Conservation (phyloP, 2,888 invertebrate genomes). For the Tetragonula carbonaria region DNA sequence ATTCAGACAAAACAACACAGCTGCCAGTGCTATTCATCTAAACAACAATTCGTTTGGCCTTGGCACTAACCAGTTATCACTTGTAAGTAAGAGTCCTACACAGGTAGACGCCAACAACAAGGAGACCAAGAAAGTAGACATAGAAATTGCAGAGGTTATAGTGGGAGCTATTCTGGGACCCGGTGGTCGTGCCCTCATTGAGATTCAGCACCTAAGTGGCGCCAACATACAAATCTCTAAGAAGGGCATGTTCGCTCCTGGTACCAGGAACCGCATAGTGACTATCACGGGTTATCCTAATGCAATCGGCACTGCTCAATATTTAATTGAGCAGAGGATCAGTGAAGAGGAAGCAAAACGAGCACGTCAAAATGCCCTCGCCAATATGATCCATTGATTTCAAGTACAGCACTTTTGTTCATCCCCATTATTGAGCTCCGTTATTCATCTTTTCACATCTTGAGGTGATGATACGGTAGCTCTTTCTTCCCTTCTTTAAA, state of each 20-base stretch:
- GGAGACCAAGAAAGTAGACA: conserved; percentile 93
- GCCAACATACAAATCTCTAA: conserved; percentile 99
- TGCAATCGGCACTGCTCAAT: conserved; percentile 96
- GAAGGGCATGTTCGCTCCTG: conserved; percentile 98
- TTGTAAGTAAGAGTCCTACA: conserved; percentile 92
- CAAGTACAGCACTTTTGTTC: conserved; percentile 73
- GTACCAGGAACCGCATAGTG: conserved; percentile 98
- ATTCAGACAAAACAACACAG: conserved; percentile 91
- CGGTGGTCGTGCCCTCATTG: conserved; percentile 97
- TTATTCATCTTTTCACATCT: conserved; percentile 71
- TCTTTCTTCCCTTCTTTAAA: conserved; percentile 63
- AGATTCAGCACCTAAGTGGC: conserved; percentile 98
- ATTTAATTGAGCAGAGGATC: conserved; percentile 98
- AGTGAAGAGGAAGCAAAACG: conserved; percentile 98
- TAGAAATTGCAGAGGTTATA: conserved; percentile 97
- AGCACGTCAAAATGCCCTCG: conserved; percentile 94
- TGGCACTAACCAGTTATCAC: conserved; percentile 90
- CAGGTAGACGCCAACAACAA: conserved; percentile 91
- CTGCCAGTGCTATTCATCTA: conserved; percentile 90
- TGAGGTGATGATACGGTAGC: conserved; percentile 66
- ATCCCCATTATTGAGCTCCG: conserved; percentile 75
- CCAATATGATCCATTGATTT: conserved; percentile 89
- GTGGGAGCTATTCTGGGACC: conserved; percentile 99
- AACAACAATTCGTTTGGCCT: conserved; percentile 96
- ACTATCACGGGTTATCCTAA: conserved; percentile 96